These are phyloP conservation scores for Chaetodon trifasciatus DNA, from an alignment of 2,797 vertebrate genomes.

Conservation along the genomic window DNA sequence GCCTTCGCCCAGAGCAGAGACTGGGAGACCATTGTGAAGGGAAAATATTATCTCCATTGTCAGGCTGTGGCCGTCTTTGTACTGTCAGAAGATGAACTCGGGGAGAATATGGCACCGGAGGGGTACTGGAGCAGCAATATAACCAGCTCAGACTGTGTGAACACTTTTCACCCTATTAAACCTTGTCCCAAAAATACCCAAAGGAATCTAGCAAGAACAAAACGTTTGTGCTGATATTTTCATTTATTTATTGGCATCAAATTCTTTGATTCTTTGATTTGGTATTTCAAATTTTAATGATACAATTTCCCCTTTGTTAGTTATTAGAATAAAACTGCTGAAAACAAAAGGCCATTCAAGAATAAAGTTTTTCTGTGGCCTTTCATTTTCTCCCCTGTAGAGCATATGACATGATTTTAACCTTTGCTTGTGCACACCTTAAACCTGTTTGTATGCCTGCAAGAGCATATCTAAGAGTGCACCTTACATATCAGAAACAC, in stretches of 20 bases:
- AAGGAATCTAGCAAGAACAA: background rate
- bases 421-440: background rate
- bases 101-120: conserved; percentile 75
- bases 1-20: conserved; percentile 80
- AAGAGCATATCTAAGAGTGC: background rate
- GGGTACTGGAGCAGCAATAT: conserved; percentile 53
- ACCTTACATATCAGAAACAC: conserved; percentile 41
- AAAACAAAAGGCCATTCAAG: background rate
- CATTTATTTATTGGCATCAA: background rate
- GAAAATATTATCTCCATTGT: conserved; percentile 86
- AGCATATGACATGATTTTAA: background rate
- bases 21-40: conserved; percentile 78
- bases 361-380: background rate
- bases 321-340: background rate
- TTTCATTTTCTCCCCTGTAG: background rate
- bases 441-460: conserved; percentile 22
- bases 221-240: background rate
- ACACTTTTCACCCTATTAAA: conserved; percentile 48
- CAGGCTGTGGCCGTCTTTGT: conserved; percentile 77
- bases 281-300: background rate
- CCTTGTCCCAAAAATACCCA: conserved; percentile 43
- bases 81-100: conserved; percentile 84
- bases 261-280: background rate
- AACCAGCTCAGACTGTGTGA: conserved; percentile 72
- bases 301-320: background rate